phyloP scores from a whole-genome alignment of 2,888 invertebrate species.

The Sinelater perroti region DNA sequence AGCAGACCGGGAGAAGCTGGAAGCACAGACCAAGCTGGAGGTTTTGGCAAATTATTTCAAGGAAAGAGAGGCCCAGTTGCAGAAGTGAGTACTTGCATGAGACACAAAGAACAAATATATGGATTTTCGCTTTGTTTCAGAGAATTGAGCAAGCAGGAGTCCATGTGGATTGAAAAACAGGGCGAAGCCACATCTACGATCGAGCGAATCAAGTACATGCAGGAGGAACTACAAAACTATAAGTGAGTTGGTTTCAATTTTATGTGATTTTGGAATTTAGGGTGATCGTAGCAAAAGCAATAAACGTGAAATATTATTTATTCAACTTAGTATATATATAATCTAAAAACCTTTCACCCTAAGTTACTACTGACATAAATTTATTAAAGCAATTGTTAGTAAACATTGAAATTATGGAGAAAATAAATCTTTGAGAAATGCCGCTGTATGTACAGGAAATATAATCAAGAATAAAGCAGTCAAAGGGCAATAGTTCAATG shows the following conservation, averaged over 20 bases:
- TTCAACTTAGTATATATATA: too few species aligned
- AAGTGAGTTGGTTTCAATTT: constrained; percentile 66
- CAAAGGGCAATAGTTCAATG: too few species aligned
- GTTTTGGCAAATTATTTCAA: constrained; percentile 91
- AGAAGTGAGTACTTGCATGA: constrained; percentile 79
- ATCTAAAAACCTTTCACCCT: too few species aligned
- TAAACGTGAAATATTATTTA: too few species aligned
- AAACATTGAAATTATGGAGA: too few species aligned
- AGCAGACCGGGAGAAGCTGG: constrained; percentile 76
- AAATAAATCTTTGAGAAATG: too few species aligned
- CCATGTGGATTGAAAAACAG: constrained; percentile 80
- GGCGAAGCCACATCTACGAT: constrained; percentile 83
- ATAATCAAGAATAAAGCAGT: too few species aligned
- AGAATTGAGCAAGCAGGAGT: constrained; percentile 78
- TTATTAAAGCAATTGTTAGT: too few species aligned
- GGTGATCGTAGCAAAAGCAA: neutral
- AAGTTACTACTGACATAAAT: too few species aligned
- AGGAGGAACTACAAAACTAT: constrained; percentile 81
- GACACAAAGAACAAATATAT: too few species aligned
- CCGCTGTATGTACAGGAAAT: too few species aligned
- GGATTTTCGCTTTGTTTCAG: constrained; percentile 59
- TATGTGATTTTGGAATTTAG: neutral
- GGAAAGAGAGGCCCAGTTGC: constrained; percentile 85
- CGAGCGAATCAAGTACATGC: constrained; percentile 79
- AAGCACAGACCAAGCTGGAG: constrained; percentile 83